Evolutionary conservation across 1,140 invertebrate genomes (phyloP).

Genomic region (Macrosteles quadrilineatus): DNA sequence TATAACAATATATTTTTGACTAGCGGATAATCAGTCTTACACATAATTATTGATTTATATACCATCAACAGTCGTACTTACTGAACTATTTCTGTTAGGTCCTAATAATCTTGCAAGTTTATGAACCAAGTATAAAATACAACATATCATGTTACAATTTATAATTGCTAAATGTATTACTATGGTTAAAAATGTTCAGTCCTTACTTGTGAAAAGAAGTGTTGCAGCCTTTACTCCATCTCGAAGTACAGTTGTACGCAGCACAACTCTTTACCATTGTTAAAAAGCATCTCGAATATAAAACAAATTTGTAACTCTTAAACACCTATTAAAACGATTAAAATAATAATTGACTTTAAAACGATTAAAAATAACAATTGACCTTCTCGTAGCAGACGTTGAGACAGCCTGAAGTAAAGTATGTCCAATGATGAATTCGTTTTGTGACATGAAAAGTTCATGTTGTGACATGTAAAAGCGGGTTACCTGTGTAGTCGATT

Average conservation of each 20-base stretch:
- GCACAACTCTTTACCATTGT: background rate
- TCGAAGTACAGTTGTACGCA: no score
- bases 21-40: background rate
- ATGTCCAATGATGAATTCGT: background rate
- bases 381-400: background rate
- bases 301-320: background rate
- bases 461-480: background rate
- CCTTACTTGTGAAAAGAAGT: no score
- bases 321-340: background rate
- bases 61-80: background rate
- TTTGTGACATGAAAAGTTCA: background rate
- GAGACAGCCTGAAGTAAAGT: background rate
- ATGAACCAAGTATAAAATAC: background rate
- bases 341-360: no score
- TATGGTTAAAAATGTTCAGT: background rate
- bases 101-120: background rate
- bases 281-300: background rate
- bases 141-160: background rate
- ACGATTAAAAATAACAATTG: background rate
- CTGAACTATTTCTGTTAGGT: background rate
- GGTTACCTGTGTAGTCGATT: background rate
- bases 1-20: no score
- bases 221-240: background rate
- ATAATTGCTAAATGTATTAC: background rate
- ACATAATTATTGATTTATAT: background rate